A percentile compares a stretch with the other conserved stretches of the same genome.
Evolutionary conservation across 2,113 vertebrate genomes (phyloP).

Genomic region (Trachemys scripta): DNA sequence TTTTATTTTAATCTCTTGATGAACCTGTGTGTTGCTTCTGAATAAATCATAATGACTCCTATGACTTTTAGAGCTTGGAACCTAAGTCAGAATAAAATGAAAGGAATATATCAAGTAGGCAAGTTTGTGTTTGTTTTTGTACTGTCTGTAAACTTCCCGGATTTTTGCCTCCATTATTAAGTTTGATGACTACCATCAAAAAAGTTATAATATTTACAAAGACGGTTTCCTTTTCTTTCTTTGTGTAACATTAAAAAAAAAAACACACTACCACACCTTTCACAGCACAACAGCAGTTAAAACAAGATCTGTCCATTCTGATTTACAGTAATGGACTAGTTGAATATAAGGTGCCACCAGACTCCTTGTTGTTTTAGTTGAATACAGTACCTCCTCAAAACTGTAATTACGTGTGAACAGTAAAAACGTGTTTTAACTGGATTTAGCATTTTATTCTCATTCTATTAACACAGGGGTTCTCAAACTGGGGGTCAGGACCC

Average conservation of each 20-base stretch:
- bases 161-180: background rate
- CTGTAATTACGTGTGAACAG: background rate
- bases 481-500: too few species aligned
- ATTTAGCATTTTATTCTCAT: background rate
- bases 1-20: conserved; percentile 1
- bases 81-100: conserved; percentile 47
- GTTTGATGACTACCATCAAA: background rate
- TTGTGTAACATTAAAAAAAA: background rate
- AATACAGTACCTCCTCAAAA: background rate
- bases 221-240: background rate
- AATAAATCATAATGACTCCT: conserved; percentile 33
- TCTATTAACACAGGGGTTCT: background rate
- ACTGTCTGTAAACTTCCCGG: background rate
- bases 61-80: conserved; percentile 1
- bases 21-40: conserved; percentile 9
- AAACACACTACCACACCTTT: background rate
- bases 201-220: background rate
- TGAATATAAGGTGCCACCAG: too few species aligned
- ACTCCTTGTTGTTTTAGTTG: too few species aligned
- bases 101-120: conserved; percentile 31
- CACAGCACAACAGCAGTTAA: background rate
- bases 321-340: background rate
- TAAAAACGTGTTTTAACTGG: background rate
- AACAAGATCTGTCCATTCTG: background rate
- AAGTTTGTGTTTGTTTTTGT: background rate